phyloP scores from a whole-genome alignment of 2,113 vertebrate genomes.

The Morone chrysops region DNA sequence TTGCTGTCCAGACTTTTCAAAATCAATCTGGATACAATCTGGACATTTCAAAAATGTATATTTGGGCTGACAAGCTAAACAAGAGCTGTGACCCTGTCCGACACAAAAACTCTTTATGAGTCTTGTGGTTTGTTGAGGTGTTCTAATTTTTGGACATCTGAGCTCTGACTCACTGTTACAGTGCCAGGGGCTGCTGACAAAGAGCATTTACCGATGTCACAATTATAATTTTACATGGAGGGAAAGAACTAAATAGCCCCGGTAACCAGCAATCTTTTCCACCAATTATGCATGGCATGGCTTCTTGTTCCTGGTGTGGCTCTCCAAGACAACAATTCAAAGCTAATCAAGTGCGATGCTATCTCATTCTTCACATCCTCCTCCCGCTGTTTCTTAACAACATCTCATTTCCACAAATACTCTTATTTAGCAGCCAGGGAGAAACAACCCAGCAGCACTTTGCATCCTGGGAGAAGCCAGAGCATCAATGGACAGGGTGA shows the following conservation, averaged over 20 bases:
- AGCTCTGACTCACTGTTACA: neutral
- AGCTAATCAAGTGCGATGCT: slow-evolving; percentile 60
- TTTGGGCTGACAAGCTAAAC: too few species aligned
- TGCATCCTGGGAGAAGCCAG: slow-evolving; percentile 40
- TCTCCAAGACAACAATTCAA: slow-evolving; percentile 50
- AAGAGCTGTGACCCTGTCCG: too few species aligned
- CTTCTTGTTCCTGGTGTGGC: slow-evolving; percentile 18
- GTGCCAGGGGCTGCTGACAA: neutral
- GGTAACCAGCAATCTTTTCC: slow-evolving; percentile 37
- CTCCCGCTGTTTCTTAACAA: slow-evolving; percentile 60
- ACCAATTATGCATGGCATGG: slow-evolving; percentile 26
- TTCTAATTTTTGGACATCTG: slow-evolving; percentile 6
- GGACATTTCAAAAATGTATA: too few species aligned
- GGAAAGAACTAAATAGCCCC: neutral
- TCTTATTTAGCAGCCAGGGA: slow-evolving; percentile 48
- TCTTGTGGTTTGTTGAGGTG: neutral
- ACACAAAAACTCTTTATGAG: too few species aligned
- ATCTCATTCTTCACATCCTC: slow-evolving; percentile 54
- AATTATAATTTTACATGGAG: neutral
- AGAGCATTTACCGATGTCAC: slow-evolving; percentile 5
- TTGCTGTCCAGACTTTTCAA: too few species aligned
- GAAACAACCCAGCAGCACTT: slow-evolving; percentile 31
- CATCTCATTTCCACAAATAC: slow-evolving; percentile 38
- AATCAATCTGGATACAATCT: too few species aligned
- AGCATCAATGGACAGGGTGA: slow-evolving; percentile 40